Conservation (phyloP, 1,140 invertebrate species). For the Pentalonia nigronervosa region DNA sequence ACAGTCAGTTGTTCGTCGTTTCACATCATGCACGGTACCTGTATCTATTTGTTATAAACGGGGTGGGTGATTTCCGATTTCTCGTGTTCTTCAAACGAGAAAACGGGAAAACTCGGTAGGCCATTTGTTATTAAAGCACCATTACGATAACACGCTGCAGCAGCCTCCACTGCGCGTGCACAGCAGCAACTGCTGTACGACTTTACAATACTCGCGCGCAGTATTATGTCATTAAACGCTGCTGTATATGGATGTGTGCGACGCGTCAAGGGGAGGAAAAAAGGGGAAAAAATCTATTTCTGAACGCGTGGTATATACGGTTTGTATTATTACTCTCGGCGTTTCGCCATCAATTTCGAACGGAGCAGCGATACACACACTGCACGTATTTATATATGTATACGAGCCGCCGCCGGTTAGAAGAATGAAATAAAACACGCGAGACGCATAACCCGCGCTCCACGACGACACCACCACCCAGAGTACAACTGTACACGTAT, state of each 20-base stretch:
- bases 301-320: not conserved
- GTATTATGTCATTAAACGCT: not conserved
- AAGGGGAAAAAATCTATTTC: slow-evolving; percentile 28
- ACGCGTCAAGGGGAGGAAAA: not conserved
- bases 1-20: not conserved
- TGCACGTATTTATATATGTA: not conserved
- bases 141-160: not conserved
- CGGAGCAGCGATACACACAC: not conserved
- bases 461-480: not conserved
- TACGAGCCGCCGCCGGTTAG: not conserved
- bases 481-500: not conserved
- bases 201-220: not conserved
- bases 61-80: no score
- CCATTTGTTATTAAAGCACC: not conserved
- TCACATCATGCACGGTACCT: not conserved
- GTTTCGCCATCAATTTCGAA: slow-evolving; percentile 23
- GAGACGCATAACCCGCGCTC: not conserved
- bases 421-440: slow-evolving; percentile 26
- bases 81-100: not conserved
- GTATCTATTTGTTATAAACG: no score
- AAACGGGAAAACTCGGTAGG: not conserved
- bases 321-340: not conserved
- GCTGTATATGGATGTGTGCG: not conserved
- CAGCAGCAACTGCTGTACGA: not conserved
- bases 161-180: not conserved